Conservation (phyloP, 2,113 vertebrate species). For the Girardinichthys multiradiatus region DNA sequence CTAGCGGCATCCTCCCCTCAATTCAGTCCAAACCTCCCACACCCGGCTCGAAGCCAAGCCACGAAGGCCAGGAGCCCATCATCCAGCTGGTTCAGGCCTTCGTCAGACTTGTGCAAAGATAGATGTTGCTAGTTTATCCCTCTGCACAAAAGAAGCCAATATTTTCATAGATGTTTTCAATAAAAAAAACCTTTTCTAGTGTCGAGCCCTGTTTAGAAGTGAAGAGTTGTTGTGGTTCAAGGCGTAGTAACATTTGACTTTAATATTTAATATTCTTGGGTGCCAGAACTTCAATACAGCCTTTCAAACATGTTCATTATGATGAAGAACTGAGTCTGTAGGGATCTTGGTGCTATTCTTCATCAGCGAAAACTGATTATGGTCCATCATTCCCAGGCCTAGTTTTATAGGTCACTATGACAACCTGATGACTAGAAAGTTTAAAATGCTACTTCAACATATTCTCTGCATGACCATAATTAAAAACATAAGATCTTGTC, state of each 20-base stretch:
- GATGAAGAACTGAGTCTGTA: slow-evolving; percentile 3
- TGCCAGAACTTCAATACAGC: slow-evolving; percentile 2
- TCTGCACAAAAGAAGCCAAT: background rate
- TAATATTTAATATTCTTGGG: background rate
- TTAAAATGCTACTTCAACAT: slow-evolving; percentile 40
- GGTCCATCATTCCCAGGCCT: slow-evolving; percentile 55
- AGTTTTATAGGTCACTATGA: slow-evolving; percentile 77
- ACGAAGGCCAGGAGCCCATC: slow-evolving; percentile 93
- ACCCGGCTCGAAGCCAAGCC: slow-evolving; percentile 82
- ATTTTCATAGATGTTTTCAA: background rate
- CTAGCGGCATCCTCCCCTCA: slow-evolving; percentile 85
- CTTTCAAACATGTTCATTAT: slow-evolving; percentile 4
- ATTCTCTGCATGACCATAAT: slow-evolving; percentile 8
- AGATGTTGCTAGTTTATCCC: slow-evolving; percentile 30
- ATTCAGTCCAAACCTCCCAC: slow-evolving; percentile 85
- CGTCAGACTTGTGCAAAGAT: slow-evolving; percentile 92
- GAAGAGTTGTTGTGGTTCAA: slow-evolving; percentile 10
- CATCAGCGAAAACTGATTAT: slow-evolving; percentile 39
- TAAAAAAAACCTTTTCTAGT: background rate
- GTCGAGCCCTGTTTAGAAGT: background rate
- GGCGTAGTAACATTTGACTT: background rate
- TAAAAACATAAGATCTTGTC: slow-evolving; percentile 5
- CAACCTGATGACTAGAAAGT: slow-evolving; percentile 20
- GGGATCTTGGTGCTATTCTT: slow-evolving; percentile 40
- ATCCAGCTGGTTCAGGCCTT: slow-evolving; percentile 96